These are phyloP conservation scores for Chymomyza costata DNA, from an alignment of 1,140 invertebrate species.

Conservation along the genomic window DNA sequence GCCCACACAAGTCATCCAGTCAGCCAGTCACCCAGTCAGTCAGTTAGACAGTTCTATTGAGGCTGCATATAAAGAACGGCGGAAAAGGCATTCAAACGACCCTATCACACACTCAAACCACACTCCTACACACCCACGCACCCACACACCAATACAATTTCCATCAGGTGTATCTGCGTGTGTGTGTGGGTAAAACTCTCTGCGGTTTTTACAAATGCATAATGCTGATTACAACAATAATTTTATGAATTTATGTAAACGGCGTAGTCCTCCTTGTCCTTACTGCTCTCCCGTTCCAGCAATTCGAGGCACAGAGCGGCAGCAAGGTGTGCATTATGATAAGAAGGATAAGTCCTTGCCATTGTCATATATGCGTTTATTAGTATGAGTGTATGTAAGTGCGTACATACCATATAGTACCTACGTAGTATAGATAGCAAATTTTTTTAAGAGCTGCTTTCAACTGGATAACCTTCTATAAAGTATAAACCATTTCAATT, in stretches of 20 bases:
- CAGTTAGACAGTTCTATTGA: no score
- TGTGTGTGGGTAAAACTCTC: conserved; percentile 25
- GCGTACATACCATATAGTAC: conserved; percentile 1
- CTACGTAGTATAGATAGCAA: no score
- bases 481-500: no score
- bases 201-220: conserved; percentile 72
- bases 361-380: no score
- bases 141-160: no score
- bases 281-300: no score
- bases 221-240: conserved; percentile 75
- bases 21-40: no score
- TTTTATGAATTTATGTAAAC: conserved; percentile 74
- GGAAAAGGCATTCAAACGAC: neutral
- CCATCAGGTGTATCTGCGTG: neutral
- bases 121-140: neutral
- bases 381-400: neutral
- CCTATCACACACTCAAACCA: neutral
- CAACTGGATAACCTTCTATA: no score
- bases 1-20: no score
- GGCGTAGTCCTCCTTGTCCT: conserved; percentile 22
- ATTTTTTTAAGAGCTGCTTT: no score
- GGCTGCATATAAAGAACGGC: no score
- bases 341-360: conserved; percentile 34
- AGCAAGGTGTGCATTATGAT: conserved; percentile 51
- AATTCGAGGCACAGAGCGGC: neutral